phyloP scores from a whole-genome alignment of 2,797 vertebrate species.

The Sternarchorhynchus goeldii region DNA sequence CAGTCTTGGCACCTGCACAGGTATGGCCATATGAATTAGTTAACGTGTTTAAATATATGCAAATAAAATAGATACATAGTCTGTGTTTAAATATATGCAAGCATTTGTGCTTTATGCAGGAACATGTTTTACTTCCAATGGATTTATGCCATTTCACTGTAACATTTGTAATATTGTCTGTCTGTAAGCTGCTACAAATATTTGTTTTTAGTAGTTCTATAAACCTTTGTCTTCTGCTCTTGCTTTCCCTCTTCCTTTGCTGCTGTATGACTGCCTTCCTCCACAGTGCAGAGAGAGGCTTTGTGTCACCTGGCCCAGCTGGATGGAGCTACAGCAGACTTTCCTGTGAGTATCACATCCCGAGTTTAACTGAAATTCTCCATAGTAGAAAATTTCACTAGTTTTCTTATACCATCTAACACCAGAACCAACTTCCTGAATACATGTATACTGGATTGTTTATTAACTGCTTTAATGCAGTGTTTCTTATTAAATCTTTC shows the following conservation, averaged over 20 bases:
- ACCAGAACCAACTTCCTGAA: background rate
- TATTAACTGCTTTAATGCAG: background rate
- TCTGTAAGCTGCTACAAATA: background rate
- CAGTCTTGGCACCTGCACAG: conserved; percentile 83
- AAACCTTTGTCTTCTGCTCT: background rate
- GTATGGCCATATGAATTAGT: conserved; percentile 66
- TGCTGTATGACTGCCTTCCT: conserved; percentile 16
- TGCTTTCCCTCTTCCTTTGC: background rate
- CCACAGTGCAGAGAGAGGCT: conserved; percentile 84
- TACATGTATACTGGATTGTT: background rate
- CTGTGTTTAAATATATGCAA: background rate
- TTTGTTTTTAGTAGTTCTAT: background rate
- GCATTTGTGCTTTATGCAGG: too few relatives aligned
- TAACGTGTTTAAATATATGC: background rate
- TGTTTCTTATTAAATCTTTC: background rate
- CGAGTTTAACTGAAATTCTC: background rate
- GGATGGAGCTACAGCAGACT: conserved; percentile 72
- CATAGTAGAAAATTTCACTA: background rate
- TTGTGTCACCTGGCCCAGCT: conserved; percentile 83
- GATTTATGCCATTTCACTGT: background rate
- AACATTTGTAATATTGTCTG: background rate
- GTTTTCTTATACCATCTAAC: background rate
- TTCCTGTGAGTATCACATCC: conserved; percentile 64
- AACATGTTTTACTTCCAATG: too few relatives aligned
- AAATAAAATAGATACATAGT: background rate